phyloP scores from a whole-genome alignment of 2,797 vertebrate species.

The Sarcophilus harrisii region DNA sequence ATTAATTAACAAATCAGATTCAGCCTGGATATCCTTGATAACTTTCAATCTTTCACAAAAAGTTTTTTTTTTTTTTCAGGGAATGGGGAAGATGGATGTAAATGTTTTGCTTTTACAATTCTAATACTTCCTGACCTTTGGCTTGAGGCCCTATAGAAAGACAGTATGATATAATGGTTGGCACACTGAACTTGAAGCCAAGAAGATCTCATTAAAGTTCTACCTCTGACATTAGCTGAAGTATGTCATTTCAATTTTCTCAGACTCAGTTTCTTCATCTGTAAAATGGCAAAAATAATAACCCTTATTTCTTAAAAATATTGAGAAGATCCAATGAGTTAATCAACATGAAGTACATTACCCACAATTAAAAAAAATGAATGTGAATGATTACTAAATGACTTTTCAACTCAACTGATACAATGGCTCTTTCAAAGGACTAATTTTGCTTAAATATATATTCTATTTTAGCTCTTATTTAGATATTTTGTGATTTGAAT shows the following conservation, averaged over 20 bases:
- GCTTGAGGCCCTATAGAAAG: conserved; percentile 50
- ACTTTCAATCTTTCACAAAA: not conserved
- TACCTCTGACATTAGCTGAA: not conserved
- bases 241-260: not conserved
- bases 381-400: not conserved
- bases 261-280: not conserved
- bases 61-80: not conserved
- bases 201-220: not conserved
- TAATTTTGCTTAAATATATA: conserved; percentile 27
- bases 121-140: conserved; percentile 56
- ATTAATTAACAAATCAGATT: not conserved
- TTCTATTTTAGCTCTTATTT: conserved; percentile 49
- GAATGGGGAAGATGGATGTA: conserved; percentile 9
- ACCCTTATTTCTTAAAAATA: not conserved
- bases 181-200: not conserved
- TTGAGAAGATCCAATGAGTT: not conserved
- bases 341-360: not conserved
- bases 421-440: conserved; percentile 5
- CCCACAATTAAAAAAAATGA: not conserved
- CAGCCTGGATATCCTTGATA: not conserved
- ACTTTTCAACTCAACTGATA: conserved; percentile 54
- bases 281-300: not conserved
- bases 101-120: conserved; percentile 21
- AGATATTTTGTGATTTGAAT: conserved; percentile 46
- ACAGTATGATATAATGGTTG: not conserved